Conservation (phyloP, 2,888 invertebrate genomes). For the Globia sparganii region DNA sequence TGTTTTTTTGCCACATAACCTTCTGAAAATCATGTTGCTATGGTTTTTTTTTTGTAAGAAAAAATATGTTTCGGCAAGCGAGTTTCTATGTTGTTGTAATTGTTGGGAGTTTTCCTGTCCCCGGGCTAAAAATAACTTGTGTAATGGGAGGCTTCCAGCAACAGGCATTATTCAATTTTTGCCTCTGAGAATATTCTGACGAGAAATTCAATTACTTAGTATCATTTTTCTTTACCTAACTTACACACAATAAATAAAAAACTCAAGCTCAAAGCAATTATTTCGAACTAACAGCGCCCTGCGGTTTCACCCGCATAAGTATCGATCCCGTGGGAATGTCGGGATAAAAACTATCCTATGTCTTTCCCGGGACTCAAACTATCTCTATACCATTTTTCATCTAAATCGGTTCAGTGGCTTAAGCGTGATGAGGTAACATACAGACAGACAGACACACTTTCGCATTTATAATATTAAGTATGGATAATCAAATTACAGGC, state of each 20-base stretch:
- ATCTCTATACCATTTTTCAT: too few species aligned
- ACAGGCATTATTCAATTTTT: not conserved
- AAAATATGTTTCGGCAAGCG: slow-evolving; percentile 19
- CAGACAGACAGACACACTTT: too few species aligned
- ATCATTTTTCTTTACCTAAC: not conserved
- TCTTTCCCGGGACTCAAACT: too few species aligned
- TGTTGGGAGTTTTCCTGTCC: slow-evolving; percentile 2
- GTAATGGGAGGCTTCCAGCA: not conserved
- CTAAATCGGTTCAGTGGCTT: too few species aligned
- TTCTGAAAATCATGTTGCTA: slow-evolving; percentile 32
- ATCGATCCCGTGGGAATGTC: too few species aligned
- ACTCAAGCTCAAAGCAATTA: not conserved
- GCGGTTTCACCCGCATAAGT: too few species aligned
- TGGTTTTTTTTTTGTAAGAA: slow-evolving; percentile 35
- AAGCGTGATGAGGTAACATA: too few species aligned
- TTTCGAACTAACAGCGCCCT: too few species aligned
- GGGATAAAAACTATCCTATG: too few species aligned
- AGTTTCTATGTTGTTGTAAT: slow-evolving; percentile 28
- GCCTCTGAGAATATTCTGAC: too few species aligned
- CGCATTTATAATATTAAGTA: too few species aligned
- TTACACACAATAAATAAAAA: not conserved
- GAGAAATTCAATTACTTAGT: not conserved
- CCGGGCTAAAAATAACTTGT: not conserved
- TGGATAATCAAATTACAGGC: not conserved
- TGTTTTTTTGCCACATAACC: slow-evolving; percentile 36